phyloP scores from a whole-genome alignment of 2,113 vertebrate species.

The Thamnophis sirtalis region DNA sequence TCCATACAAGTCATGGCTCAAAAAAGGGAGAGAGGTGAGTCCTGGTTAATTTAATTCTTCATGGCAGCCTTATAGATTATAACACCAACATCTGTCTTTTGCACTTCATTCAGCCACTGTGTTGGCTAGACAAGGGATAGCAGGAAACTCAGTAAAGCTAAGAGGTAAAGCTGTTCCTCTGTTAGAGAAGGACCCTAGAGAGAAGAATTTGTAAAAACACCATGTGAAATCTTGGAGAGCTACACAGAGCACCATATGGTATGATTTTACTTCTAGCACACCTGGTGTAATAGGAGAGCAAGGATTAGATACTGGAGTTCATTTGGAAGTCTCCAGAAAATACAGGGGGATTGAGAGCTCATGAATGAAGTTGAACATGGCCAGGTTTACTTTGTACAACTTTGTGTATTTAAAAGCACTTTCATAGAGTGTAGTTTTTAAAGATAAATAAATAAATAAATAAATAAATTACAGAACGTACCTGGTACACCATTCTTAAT shows the following conservation, averaged over 20 bases:
- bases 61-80: neutral
- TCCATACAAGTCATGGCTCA: neutral
- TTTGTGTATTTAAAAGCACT: neutral
- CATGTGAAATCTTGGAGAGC: neutral
- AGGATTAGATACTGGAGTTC: neutral
- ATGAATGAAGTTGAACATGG: neutral
- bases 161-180: neutral
- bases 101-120: no score
- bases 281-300: neutral
- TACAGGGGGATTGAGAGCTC: neutral
- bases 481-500: neutral
- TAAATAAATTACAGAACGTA: neutral
- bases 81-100: neutral
- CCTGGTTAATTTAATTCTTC: neutral
- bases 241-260: neutral
- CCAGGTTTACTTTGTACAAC: neutral
- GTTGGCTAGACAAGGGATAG: neutral
- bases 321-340: neutral
- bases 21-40: conserved; percentile 54
- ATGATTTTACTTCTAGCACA: neutral
- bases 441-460: no score
- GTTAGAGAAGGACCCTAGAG: neutral
- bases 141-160: neutral
- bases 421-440: neutral
- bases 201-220: neutral